Base-by-base conservation (phyloP, 2,888 invertebrate species). In the Boloria euphrosyne region DNA sequence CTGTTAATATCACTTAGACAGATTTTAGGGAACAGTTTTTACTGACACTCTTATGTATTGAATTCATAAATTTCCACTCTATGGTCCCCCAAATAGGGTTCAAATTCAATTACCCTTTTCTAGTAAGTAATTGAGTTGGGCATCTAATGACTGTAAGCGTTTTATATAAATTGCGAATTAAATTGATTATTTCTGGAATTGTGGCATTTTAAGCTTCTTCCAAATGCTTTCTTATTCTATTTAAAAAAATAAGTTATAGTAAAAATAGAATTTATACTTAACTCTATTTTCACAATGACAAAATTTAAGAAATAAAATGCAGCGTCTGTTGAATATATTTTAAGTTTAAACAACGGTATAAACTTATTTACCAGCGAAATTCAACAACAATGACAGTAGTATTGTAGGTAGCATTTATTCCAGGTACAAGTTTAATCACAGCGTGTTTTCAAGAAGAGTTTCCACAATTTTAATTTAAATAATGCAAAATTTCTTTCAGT, bases 1-100 rank as follows among this genome's bases (percentile, higher is more conserved):
- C 43, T 50, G 51, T 62, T 61, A 62, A 57, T 52, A 51, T 62
- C 66, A 61, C 61, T 57, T 57, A 66, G 38, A 66, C 46, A 61
- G 61, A 66, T 62, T 46, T 17, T 46, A 46, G 14, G n/a, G 43
- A 46, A 50, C 55, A 51, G 43, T 52, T 27, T 44, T 50, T 43
- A 49, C 54, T n/a, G 49, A 47, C 31, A 52, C 31, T 18, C 17
- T 18, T 10, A 38, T 3, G 17, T 13, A 38, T 6, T 4, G 38
- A 6, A 6, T 54, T 14, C 27, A 4, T n/a, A 13, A 61, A 38
- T 51, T 31, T 27, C 7, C 46, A 57, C 65, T 55, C 1, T 65
- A 31, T 13, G 3, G 1, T 7, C 14, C 4, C 3, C 0, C 0
- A 6, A 13, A 31, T 53, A 62, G 13, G 55, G 55, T 38, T 22